Conservation (phyloP, 2,888 invertebrate species). For the Xestia c-nigrum region DNA sequence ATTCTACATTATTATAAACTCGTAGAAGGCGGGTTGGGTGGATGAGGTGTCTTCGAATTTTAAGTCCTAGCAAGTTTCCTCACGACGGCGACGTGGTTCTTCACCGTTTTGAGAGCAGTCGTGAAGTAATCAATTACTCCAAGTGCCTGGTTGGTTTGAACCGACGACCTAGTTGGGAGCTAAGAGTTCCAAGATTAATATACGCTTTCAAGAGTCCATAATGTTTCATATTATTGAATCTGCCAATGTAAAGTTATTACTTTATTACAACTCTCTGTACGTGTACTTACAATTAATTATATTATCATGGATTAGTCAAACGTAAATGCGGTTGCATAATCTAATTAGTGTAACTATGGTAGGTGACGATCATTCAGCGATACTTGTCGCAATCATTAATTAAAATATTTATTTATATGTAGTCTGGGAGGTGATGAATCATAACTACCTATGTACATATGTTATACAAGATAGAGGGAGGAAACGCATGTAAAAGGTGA, state of each 20-base stretch:
- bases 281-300: conserved; percentile 9
- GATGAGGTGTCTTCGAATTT: not conserved
- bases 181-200: not conserved
- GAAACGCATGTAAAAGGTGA: too few species aligned
- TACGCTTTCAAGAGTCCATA: not conserved
- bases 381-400: not conserved
- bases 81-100: not conserved
- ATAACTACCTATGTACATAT: not conserved
- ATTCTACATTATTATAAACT: too few species aligned
- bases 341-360: conserved; percentile 31
- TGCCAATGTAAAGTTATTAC: conserved; percentile 3
- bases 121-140: not conserved
- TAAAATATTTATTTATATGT: conserved; percentile 10
- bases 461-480: not conserved
- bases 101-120: not conserved
- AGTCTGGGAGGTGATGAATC: not conserved
- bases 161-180: not conserved
- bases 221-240: not conserved
- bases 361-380: not conserved
- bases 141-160: not conserved
- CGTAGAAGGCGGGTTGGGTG: too few species aligned
- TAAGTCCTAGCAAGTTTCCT: not conserved
- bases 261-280: not conserved
- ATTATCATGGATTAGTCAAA: conserved; percentile 31
- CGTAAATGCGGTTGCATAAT: conserved; percentile 44